phyloP scores from a whole-genome alignment of 2,113 vertebrate genomes.

The Archilochus colubris region DNA sequence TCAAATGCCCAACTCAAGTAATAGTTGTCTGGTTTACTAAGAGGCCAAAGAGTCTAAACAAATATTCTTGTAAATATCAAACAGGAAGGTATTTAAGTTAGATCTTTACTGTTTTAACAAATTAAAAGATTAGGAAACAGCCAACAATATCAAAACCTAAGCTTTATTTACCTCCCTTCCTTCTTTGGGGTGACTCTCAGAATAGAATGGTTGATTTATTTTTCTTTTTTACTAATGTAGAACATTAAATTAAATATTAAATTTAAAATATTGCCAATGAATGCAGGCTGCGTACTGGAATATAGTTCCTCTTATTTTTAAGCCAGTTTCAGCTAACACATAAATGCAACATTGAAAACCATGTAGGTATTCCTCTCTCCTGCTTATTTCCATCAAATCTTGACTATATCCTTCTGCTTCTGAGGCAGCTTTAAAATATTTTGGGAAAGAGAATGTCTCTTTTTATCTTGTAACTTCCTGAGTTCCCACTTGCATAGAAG shows the following conservation, averaged over 20 bases:
- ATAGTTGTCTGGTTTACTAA: not conserved
- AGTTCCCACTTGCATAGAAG: not conserved
- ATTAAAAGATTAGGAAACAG: not conserved
- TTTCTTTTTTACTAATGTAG: not conserved
- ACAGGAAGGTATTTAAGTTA: not conserved
- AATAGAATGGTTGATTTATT: not conserved
- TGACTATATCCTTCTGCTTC: not conserved
- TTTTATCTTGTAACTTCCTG: not conserved
- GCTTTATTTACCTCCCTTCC: not conserved
- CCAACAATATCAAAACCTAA: not conserved
- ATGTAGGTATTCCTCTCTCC: not conserved
- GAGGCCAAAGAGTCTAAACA: not conserved
- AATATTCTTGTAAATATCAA: not conserved
- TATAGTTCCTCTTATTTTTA: not conserved
- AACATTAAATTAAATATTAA: too few species aligned
- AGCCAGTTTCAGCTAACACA: not conserved
- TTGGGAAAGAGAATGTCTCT: not conserved
- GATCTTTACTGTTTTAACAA: not conserved
- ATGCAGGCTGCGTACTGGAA: not conserved
- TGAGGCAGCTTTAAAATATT: not conserved
- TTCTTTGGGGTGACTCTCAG: not conserved
- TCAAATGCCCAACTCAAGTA: not conserved
- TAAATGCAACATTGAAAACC: not conserved
- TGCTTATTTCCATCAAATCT: not conserved
- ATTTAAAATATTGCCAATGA: not conserved